Conservation (phyloP, 2,797 vertebrate species). For the Podarcis siculus region DNA sequence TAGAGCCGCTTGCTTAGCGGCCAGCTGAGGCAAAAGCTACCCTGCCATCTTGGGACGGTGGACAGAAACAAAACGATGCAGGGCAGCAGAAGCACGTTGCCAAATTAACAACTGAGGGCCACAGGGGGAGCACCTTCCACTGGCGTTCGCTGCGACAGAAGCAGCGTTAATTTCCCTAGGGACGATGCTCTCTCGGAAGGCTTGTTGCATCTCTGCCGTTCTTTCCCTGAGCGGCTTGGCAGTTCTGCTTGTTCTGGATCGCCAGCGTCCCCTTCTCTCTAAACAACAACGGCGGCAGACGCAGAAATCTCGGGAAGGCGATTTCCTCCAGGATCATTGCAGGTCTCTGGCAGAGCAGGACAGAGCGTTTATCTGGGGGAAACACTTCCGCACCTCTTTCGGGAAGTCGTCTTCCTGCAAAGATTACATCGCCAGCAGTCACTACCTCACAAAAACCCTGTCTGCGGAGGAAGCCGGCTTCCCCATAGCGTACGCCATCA, state of each 20-base stretch:
- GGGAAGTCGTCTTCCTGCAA: slow-evolving; percentile 30
- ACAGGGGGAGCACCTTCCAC: no score
- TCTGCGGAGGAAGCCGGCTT: slow-evolving; percentile 62
- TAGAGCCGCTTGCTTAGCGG: not conserved
- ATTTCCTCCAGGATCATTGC: not conserved
- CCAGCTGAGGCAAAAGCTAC: not conserved
- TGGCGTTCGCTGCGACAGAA: not conserved
- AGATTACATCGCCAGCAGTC: slow-evolving; percentile 42
- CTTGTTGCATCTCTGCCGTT: slow-evolving; percentile 37
- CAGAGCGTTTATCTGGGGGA: not conserved
- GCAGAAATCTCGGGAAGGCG: no score
- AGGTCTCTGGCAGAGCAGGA: slow-evolving; percentile 15
- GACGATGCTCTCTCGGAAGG: not conserved
- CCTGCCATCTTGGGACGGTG: not conserved
- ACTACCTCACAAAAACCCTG: slow-evolving; percentile 58
- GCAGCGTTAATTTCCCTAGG: not conserved
- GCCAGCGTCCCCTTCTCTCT: no score
- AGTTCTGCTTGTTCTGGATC: no score
- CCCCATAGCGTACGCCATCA: slow-evolving; percentile 67
- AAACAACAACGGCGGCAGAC: no score
- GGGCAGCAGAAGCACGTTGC: not conserved
- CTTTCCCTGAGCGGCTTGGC: slow-evolving; percentile 23
- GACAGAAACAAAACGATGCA: not conserved
- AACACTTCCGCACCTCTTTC: rapidly evolving
- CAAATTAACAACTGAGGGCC: not conserved